phyloP scores from a whole-genome alignment of 2,797 vertebrate genomes.

The Galagoides demidoff region DNA sequence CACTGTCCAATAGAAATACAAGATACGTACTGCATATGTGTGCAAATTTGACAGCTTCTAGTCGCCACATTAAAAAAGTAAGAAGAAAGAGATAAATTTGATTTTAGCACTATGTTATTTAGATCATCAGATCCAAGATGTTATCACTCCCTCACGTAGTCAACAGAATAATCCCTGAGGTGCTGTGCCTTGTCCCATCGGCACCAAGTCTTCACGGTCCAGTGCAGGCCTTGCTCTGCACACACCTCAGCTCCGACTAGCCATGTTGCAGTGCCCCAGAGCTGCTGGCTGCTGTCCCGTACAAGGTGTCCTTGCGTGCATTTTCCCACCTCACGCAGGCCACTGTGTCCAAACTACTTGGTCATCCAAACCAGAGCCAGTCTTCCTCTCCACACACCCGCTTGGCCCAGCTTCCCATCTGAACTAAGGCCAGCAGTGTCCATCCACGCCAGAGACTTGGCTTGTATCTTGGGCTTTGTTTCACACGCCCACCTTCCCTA shows the following conservation, averaged over 20 bases:
- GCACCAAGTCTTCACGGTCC: not conserved
- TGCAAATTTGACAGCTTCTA: not conserved
- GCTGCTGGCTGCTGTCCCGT: not conserved
- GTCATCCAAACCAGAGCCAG: not conserved
- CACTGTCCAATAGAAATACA: not conserved
- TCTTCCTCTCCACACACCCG: not conserved
- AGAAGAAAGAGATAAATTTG: not conserved
- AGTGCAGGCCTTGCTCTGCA: not conserved
- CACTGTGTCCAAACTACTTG: not conserved
- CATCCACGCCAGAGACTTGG: not conserved
- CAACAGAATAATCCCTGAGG: not conserved
- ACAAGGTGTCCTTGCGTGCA: accelerated
- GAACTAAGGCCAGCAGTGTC: not conserved
- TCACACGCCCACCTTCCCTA: not conserved
- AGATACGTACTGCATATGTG: not conserved
- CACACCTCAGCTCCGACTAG: not conserved
- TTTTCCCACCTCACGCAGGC: not conserved
- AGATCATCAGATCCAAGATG: not conserved
- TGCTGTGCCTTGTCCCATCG: not conserved
- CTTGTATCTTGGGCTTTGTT: not conserved
- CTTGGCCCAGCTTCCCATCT: not conserved
- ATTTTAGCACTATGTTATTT: not conserved
- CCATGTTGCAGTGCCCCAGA: not conserved
- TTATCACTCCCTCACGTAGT: not conserved
- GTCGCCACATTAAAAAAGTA: not conserved